These are phyloP conservation scores for Mimas tiliae DNA, from an alignment of 2,888 invertebrate species.

Conservation along the genomic window DNA sequence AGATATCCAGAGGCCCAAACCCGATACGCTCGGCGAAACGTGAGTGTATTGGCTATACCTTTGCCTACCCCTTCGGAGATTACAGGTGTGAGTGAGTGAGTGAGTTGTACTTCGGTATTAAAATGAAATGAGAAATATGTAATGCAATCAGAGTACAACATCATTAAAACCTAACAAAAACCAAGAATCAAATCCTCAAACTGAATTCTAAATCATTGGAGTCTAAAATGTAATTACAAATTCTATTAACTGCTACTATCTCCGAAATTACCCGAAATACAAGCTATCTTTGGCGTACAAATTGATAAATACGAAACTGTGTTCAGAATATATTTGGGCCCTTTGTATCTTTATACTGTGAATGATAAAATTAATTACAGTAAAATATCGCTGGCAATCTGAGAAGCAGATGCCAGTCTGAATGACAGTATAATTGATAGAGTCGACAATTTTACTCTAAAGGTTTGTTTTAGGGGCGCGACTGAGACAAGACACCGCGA, in stretches of 20 bases:
- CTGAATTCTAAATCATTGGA: not conserved
- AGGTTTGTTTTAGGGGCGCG: no score
- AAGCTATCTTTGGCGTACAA: slow-evolving; percentile 9
- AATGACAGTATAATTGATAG: slow-evolving; percentile 48
- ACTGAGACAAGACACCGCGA: no score
- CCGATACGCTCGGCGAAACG: no score
- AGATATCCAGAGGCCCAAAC: no score
- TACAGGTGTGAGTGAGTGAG: no score
- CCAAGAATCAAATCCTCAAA: not conserved
- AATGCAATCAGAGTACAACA: no score
- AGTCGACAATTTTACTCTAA: slow-evolving; percentile 39
- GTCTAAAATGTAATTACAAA: not conserved
- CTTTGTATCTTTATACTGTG: slow-evolving; percentile 21
- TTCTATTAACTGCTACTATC: not conserved
- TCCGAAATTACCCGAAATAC: not conserved
- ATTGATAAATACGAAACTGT: slow-evolving; percentile 10
- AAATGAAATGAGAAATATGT: no score
- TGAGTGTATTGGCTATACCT: no score
- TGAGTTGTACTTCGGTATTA: no score
- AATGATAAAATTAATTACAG: slow-evolving; percentile 27
- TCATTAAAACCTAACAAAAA: not conserved
- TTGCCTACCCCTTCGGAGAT: no score
- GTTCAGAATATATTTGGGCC: slow-evolving; percentile 8
- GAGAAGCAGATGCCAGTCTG: slow-evolving; percentile 40
- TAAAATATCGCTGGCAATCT: slow-evolving; percentile 24